Base-by-base conservation (phyloP, 2,888 invertebrate genomes). In the Apodemia zela region DNA sequence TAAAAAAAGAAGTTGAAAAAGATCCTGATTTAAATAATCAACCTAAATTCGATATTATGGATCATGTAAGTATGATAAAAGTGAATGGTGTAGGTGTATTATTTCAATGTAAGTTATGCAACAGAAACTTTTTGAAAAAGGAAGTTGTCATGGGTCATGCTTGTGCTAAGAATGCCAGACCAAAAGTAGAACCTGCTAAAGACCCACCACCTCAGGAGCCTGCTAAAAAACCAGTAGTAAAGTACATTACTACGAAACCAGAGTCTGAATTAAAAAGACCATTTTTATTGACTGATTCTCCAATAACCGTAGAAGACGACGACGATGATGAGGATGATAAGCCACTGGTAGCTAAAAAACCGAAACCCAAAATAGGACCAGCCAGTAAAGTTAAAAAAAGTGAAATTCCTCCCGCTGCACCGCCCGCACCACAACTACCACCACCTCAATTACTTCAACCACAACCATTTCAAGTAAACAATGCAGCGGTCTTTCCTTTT, bases 91-190 rank as follows among this genome's bases (percentile, higher is more conserved):
- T 91, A 2, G 92, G 92, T 60, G 74, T 82, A n/a, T 71, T 92
- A 18, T 92, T 84, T 72, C 89, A 90, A 68, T 92, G 92, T 74
- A 86, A 85, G 70, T 71, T 90, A 21, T 92, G 92, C 67, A 88
- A 87, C 66, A 82, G 89, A 69, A 89, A 92, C 67, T 90, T 92
- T 68, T 72, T 91, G 5, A 88, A 84, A 66, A 85, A 85, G 71
- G 85, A 89, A 61, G 83, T 87, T 3, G 85, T 91, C 1, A 69
- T 81, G 72, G 75, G 79, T 65, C 92, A 92, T 66, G 84, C 79
- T 51, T 92, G 92, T 74, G 85, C 91, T 35, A 90, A 86, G 78
- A 85, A 78, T 70, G 85, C 84, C 64, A 73, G 75, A 15, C 79
- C 82, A 18, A 89, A 87, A 74, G 62, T 77, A 59, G 80, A 83